Evolutionary conservation across 2,888 invertebrate genomes (phyloP).

Genomic region (Nomada fabriciana): DNA sequence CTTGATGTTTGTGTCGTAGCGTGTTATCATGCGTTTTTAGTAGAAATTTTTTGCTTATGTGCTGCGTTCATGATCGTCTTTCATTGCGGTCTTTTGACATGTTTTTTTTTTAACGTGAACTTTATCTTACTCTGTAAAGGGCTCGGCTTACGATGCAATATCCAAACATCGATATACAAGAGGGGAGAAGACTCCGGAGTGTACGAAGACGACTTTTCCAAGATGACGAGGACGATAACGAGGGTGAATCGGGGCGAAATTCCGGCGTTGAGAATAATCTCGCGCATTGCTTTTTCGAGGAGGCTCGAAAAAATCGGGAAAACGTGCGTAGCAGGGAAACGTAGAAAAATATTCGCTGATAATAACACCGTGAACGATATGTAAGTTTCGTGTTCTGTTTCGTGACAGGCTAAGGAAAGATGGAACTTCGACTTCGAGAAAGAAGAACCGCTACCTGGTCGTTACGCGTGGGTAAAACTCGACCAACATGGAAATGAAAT

Average conservation of each 20-base stretch:
- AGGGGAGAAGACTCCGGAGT: slow-evolving; percentile 64
- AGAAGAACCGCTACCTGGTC: slow-evolving; percentile 85
- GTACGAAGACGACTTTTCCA: slow-evolving; percentile 84
- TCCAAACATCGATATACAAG: slow-evolving; percentile 72
- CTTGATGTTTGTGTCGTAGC: neutral
- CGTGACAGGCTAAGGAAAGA: slow-evolving; percentile 80
- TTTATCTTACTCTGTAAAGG: slow-evolving; percentile 67
- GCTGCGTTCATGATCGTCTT: neutral
- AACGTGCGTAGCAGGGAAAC: slow-evolving; percentile 70
- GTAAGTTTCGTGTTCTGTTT: slow-evolving; percentile 8
- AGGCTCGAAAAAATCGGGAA: slow-evolving; percentile 67
- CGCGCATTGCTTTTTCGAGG: slow-evolving; percentile 73
- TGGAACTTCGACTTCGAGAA: slow-evolving; percentile 87
- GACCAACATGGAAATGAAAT: slow-evolving; percentile 64
- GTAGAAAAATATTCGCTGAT: no score
- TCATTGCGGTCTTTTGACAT: neutral
- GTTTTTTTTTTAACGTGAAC: slow-evolving; percentile 1
- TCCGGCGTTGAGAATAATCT: slow-evolving; percentile 70
- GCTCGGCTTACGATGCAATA: slow-evolving; percentile 80
- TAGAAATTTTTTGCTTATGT: neutral
- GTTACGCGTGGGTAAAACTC: slow-evolving; percentile 85
- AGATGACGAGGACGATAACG: slow-evolving; percentile 76
- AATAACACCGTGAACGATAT: neutral
- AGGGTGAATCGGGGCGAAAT: slow-evolving; percentile 45
- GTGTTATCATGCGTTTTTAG: neutral